Evolutionary conservation across 1,140 invertebrate species (phyloP).

Genomic region (Araneus ventricosus): DNA sequence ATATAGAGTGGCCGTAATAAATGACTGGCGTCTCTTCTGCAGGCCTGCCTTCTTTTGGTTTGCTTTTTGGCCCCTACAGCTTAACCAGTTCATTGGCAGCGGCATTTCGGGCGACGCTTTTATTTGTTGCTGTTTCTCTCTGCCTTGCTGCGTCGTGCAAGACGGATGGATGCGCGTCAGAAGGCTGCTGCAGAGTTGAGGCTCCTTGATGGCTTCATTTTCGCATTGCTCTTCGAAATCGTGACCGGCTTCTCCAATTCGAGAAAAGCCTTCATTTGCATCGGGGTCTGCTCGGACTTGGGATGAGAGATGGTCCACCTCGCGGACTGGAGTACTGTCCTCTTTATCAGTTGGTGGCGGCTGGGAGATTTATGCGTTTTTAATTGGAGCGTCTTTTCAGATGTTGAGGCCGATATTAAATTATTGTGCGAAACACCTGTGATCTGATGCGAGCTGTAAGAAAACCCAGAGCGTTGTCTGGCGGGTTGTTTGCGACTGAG

Average conservation of each 20-base stretch:
- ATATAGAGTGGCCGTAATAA: slow-evolving; percentile 72
- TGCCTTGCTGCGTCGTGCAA: background rate
- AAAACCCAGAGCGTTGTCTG: too few species aligned
- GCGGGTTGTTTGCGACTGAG: too few species aligned
- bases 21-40: slow-evolving; percentile 31
- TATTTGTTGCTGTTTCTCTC: background rate
- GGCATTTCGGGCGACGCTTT: slow-evolving; percentile 5
- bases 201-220: slow-evolving; percentile 69
- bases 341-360: slow-evolving; percentile 10
- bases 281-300: background rate
- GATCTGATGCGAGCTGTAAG: too few species aligned
- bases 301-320: slow-evolving; percentile 6
- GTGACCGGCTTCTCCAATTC: slow-evolving; percentile 61
- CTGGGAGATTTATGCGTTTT: background rate
- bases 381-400: background rate
- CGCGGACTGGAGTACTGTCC: background rate
- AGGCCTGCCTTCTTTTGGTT: background rate
- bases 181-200: slow-evolving; percentile 14
- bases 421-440: too few species aligned
- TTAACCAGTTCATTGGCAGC: slow-evolving; percentile 34
- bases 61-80: slow-evolving; percentile 13
- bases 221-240: slow-evolving; percentile 55
- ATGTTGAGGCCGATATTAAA: background rate
- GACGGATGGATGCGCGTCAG: slow-evolving; percentile 39
- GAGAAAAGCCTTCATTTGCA: slow-evolving; percentile 52